Conservation (phyloP, 2,797 vertebrate species). For the Acanthis flammea region DNA sequence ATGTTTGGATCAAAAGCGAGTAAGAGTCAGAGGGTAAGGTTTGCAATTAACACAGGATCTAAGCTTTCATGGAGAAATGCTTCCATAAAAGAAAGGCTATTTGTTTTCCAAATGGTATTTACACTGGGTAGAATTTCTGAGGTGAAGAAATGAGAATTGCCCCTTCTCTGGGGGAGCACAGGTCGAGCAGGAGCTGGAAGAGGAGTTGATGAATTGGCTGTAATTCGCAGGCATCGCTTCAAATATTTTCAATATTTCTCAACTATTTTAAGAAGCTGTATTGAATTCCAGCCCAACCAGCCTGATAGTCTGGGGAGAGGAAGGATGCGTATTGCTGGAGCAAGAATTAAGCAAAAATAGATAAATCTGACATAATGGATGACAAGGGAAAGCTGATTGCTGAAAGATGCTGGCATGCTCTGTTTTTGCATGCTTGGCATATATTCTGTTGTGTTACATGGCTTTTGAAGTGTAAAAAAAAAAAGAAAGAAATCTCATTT, state of each 20-base stretch:
- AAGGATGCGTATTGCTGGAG: not conserved
- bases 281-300: slow-evolving; percentile 24
- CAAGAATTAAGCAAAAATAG: slow-evolving; percentile 56
- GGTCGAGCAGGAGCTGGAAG: not conserved
- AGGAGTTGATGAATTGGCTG: not conserved
- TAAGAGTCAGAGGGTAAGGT: not conserved
- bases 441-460: slow-evolving; percentile 20
- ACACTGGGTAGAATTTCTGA: not conserved
- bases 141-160: not conserved
- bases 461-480: slow-evolving; percentile 54
- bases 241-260: slow-evolving; percentile 25
- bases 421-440: slow-evolving; percentile 19
- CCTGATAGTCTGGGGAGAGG: slow-evolving; percentile 34
- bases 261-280: slow-evolving; percentile 49
- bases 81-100: not conserved
- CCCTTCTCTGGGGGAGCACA: not conserved
- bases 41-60: not conserved
- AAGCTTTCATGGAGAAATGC: not conserved
- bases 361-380: slow-evolving; percentile 54
- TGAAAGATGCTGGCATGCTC: slow-evolving; percentile 49
- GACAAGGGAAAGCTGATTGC: slow-evolving; percentile 54
- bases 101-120: not conserved
- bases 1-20: not conserved
- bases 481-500: not conserved
- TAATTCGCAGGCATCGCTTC: not conserved